phyloP scores from a whole-genome alignment of 2,113 vertebrate genomes.

The Anseranas semipalmata region DNA sequence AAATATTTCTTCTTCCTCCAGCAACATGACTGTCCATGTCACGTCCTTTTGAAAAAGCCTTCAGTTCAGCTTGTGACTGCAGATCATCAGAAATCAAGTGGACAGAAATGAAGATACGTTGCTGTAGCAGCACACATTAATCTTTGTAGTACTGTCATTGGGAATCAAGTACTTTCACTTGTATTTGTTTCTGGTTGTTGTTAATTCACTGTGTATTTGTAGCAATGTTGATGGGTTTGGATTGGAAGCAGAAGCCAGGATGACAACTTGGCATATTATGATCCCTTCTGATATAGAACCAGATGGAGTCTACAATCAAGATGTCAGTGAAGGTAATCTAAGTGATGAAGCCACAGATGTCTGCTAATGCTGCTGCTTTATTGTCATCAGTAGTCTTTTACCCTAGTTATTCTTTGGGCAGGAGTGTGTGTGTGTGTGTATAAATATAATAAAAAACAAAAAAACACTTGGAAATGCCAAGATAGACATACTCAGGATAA shows the following conservation, averaged over 20 bases:
- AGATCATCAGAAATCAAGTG: neutral
- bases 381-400: neutral
- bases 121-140: neutral
- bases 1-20: neutral
- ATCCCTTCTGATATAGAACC: constrained; percentile 91
- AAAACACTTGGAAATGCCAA: neutral
- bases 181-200: neutral
- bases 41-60: neutral
- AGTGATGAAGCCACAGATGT: neutral
- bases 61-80: neutral
- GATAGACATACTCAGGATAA: neutral
- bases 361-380: neutral
- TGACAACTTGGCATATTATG: constrained; percentile 99
- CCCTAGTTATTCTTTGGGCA: neutral
- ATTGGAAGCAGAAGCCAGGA: constrained; percentile 96
- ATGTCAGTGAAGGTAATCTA: constrained; percentile 91
- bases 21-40: rapidly evolving
- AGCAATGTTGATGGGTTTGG: constrained; percentile 96
- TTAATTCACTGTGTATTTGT: constrained; percentile 56
- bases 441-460: neutral
- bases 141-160: neutral
- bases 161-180: neutral
- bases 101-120: neutral
- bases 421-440: rapidly evolving
- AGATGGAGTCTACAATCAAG: constrained; percentile 88